Conservation (phyloP, 2,797 vertebrate species). For the Paedocypris micromegethes region DNA sequence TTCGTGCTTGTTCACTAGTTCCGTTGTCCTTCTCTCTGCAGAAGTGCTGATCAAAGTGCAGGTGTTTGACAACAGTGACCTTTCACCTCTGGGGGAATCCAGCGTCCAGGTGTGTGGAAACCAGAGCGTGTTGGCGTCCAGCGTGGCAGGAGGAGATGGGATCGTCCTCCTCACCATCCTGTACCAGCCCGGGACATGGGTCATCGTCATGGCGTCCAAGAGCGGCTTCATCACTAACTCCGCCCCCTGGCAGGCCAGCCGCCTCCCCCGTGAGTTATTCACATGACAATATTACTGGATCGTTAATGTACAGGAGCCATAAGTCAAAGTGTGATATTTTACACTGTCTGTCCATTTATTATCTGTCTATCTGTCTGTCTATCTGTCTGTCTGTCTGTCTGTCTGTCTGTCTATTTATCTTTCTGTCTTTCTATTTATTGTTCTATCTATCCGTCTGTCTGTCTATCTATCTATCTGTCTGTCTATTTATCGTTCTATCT, state of each 20-base stretch:
- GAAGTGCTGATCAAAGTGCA: slow-evolving; percentile 81
- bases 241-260: slow-evolving; percentile 76
- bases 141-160: slow-evolving; percentile 66
- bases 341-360: too few relatives aligned
- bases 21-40: slow-evolving; percentile 46
- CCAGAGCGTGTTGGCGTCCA: slow-evolving; percentile 66
- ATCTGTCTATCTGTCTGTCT: too few relatives aligned
- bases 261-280: slow-evolving; percentile 74
- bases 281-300: not conserved
- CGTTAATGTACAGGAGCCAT: too few relatives aligned
- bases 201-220: slow-evolving; percentile 73
- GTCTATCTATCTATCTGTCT: too few relatives aligned
- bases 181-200: slow-evolving; percentile 77
- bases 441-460: too few relatives aligned
- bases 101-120: slow-evolving; percentile 72
- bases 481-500: too few relatives aligned
- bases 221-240: slow-evolving; percentile 77
- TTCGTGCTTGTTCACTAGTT: not conserved
- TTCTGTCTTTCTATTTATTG: too few relatives aligned
- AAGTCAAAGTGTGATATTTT: too few relatives aligned
- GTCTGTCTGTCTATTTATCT: too few relatives aligned
- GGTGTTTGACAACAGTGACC: slow-evolving; percentile 77
- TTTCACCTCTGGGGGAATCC: slow-evolving; percentile 70
- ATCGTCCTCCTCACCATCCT: slow-evolving; percentile 65
- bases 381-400: too few relatives aligned